Conservation (phyloP, 2,888 invertebrate species). For the Ophioninae sp. region DNA sequence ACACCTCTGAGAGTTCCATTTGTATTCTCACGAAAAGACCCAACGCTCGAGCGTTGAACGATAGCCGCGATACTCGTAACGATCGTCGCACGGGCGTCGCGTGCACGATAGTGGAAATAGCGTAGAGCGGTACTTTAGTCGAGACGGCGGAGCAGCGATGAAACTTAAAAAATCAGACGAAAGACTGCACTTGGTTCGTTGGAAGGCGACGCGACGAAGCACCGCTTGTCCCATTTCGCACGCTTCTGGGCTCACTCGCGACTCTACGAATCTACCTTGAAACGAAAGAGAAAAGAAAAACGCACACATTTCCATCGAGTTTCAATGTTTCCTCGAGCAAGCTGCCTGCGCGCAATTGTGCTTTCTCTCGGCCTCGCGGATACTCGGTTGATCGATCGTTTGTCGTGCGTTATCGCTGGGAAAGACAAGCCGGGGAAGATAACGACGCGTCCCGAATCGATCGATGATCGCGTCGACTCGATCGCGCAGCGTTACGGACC, state of each 20-base stretch:
- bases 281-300: conserved; percentile 10
- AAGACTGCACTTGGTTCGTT: conserved; percentile 6
- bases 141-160: conserved; percentile 7
- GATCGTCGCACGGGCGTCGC: conserved; percentile 39
- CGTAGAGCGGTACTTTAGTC: conserved; percentile 1
- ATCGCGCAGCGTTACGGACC: neutral
- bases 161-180: neutral
- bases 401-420: neutral
- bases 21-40: conserved; percentile 15
- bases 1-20: conserved; percentile 31
- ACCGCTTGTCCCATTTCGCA: conserved; percentile 52
- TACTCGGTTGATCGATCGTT: neutral
- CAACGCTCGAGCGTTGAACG: conserved; percentile 34
- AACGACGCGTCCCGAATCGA: neutral
- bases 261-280: neutral
- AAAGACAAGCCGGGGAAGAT: neutral
- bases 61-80: conserved; percentile 3
- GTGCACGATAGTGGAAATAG: conserved; percentile 50
- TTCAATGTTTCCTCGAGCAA: conserved; percentile 13
- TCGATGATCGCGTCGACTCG: neutral
- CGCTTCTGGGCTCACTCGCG: conserved; percentile 45
- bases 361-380: conserved; percentile 13
- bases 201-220: conserved; percentile 21
- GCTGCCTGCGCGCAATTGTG: conserved; percentile 2
- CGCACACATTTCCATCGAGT: neutral